phyloP scores from a whole-genome alignment of 2,113 vertebrate genomes.

The Chloropsis hardwickii region DNA sequence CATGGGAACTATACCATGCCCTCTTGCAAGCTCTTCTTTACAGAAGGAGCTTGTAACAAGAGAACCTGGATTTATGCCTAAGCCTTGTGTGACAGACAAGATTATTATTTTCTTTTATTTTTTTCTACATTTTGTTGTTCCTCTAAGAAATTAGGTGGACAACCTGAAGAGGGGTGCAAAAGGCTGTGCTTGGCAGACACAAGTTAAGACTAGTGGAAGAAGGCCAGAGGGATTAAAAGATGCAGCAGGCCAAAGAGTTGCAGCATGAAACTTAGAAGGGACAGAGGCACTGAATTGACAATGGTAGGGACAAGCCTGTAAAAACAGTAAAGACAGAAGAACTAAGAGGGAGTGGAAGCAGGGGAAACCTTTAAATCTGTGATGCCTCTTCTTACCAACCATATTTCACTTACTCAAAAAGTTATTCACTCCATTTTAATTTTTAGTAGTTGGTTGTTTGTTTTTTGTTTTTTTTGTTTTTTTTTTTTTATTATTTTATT shows the following conservation, averaged over 20 bases:
- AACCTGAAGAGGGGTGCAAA: neutral
- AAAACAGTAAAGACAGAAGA: neutral
- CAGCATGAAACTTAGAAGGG: neutral
- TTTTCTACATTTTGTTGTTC: neutral
- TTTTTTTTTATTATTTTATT: too few species aligned
- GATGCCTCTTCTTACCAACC: neutral
- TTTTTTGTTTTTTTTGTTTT: too few species aligned
- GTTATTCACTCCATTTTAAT: neutral
- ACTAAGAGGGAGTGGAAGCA: neutral
- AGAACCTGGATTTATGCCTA: neutral
- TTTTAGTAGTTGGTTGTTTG: neutral
- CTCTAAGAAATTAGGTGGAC: neutral
- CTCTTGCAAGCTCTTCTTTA: neutral
- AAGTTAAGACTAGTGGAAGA: neutral
- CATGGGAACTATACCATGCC: neutral
- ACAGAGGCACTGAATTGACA: neutral
- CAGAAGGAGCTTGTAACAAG: neutral
- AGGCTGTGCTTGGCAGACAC: neutral
- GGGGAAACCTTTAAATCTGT: neutral
- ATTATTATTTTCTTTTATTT: neutral
- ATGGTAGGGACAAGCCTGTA: neutral
- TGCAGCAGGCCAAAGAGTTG: neutral
- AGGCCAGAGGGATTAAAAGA: neutral
- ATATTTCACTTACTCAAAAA: neutral
- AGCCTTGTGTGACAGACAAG: neutral